Conservation (phyloP, 2,888 invertebrate genomes). For the Spodoptera littoralis region DNA sequence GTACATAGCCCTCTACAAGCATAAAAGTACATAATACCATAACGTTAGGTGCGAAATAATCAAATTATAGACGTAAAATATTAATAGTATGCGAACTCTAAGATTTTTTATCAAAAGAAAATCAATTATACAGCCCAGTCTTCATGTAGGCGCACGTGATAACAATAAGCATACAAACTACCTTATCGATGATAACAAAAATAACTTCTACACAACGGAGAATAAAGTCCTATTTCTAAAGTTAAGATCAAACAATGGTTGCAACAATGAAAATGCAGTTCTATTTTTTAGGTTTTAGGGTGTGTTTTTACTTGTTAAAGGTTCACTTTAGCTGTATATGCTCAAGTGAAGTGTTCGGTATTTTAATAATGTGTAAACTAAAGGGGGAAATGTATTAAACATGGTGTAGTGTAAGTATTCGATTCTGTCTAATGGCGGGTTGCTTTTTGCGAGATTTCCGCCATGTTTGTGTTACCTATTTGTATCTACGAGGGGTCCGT, state of each 20-base stretch:
- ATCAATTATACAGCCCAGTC: constrained; percentile 58
- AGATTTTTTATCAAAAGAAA: constrained; percentile 61
- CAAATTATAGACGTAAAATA: constrained; percentile 50
- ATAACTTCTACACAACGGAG: constrained; percentile 10
- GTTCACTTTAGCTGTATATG: constrained; percentile 22
- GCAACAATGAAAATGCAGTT: constrained; percentile 22
- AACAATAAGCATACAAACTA: constrained; percentile 37
- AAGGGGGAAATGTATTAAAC: constrained; percentile 58
- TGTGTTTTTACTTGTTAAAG: constrained; percentile 11
- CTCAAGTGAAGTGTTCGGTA: constrained; percentile 56
- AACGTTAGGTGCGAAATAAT: constrained; percentile 51
- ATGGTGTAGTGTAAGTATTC: constrained; percentile 48
- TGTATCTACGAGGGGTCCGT: constrained; percentile 20
- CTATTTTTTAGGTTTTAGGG: neutral
- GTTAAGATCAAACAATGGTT: neutral
- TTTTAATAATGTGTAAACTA: constrained; percentile 65
- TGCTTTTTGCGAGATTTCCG: constrained; percentile 43
- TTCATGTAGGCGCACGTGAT: constrained; percentile 56
- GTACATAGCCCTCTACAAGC: constrained; percentile 8
- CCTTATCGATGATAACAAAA: constrained; percentile 14
- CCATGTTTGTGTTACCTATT: constrained; percentile 20
- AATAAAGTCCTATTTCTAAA: constrained; percentile 32
- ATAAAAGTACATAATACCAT: constrained; percentile 28
- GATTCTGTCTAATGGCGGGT: constrained; percentile 43
- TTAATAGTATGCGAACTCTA: constrained; percentile 49